These are phyloP conservation scores for Morus bassanus DNA, from an alignment of 2,797 vertebrate species.

Conservation along the genomic window DNA sequence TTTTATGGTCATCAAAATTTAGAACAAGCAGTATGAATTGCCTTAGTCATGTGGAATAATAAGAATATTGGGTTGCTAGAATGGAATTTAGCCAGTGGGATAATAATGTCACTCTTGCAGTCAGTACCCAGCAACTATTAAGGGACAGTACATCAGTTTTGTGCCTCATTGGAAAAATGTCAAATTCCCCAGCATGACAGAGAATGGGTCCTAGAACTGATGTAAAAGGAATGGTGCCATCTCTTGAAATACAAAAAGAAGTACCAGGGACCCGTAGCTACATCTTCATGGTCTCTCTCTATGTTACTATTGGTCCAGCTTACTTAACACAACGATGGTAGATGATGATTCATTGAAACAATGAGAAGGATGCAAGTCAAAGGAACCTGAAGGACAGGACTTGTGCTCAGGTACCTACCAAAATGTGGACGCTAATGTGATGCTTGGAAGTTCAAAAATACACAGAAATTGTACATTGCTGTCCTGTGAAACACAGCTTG, in stretches of 20 bases:
- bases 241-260: neutral
- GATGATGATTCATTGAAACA: neutral
- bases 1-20: neutral
- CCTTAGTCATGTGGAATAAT: slow-evolving; percentile 11
- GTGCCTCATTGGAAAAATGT: neutral
- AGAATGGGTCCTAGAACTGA: neutral
- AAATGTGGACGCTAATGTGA: neutral
- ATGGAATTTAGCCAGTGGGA: slow-evolving; percentile 22
- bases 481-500: neutral
- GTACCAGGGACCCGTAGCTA: neutral
- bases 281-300: neutral
- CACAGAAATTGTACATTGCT: neutral
- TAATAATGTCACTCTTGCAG: neutral
- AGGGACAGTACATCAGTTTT: neutral
- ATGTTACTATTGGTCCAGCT: neutral
- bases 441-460: neutral
- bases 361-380: neutral
- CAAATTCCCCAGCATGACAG: neutral
- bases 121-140: neutral
- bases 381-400: neutral
- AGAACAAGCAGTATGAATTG: slow-evolving; percentile 8
- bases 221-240: neutral
- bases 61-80: neutral
- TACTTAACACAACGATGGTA: neutral
- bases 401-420: neutral